A percentile compares a stretch with the other conserved stretches of the same genome.
phyloP scores from a whole-genome alignment of 2,113 vertebrate genomes.

The Semicossyphus pulcher region DNA sequence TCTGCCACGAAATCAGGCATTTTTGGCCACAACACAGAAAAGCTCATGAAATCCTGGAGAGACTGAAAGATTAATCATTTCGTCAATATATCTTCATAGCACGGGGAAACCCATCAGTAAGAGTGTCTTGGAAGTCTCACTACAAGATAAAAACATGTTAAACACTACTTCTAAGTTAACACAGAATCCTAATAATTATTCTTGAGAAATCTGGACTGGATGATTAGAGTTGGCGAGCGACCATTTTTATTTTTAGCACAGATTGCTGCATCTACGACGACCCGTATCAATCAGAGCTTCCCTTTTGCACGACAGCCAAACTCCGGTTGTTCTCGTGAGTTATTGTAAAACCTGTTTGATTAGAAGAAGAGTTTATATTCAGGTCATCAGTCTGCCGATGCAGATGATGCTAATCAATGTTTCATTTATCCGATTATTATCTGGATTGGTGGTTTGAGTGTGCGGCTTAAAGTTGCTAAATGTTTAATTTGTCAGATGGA shows the following conservation, averaged over 20 bases:
- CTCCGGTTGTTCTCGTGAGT: neutral
- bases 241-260: neutral
- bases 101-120: too few species aligned
- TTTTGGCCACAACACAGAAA: too few species aligned
- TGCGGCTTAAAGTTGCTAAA: too few species aligned
- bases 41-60: too few species aligned
- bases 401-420: too few species aligned
- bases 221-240: conserved; percentile 4
- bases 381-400: neutral
- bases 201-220: too few species aligned
- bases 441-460: too few species aligned
- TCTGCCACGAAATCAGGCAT: too few species aligned
- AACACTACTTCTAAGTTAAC: neutral
- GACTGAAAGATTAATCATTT: too few species aligned
- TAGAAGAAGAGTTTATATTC: neutral
- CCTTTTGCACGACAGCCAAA: neutral
- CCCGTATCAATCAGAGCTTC: conserved; percentile 14
- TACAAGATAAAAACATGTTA: neutral
- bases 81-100: too few species aligned
- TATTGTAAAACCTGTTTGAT: conserved; percentile 8
- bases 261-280: neutral
- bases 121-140: neutral
- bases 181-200: neutral
- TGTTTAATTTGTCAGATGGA: too few species aligned
- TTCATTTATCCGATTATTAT: too few species aligned